phyloP scores from a whole-genome alignment of 2,113 vertebrate species.

The Alaudala cheleensis region DNA sequence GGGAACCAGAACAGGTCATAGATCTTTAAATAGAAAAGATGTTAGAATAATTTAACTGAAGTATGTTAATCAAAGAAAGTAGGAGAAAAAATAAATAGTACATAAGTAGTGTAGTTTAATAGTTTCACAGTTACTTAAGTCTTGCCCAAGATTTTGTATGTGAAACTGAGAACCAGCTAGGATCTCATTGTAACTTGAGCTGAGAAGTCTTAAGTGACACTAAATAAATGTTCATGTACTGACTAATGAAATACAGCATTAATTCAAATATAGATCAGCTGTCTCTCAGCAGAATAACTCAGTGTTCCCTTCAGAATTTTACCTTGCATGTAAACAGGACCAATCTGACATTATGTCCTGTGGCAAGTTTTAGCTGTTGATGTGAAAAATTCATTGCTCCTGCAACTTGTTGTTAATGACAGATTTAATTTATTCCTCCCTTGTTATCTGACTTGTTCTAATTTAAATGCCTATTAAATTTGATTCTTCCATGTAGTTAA shows the following conservation, averaged over 20 bases:
- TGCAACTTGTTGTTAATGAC: background rate
- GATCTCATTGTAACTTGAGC: background rate
- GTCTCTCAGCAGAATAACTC: background rate
- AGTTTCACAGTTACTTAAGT: background rate
- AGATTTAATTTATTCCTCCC: background rate
- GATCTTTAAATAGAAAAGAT: background rate
- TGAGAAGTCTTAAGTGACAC: background rate
- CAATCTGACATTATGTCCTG: background rate
- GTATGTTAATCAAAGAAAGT: background rate
- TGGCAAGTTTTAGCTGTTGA: background rate
- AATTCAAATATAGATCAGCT: background rate
- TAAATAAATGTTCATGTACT: background rate
- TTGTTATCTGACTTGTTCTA: background rate
- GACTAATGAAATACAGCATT: background rate
- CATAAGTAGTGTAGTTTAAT: background rate
- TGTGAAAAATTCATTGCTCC: background rate
- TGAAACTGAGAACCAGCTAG: background rate
- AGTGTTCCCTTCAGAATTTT: background rate
- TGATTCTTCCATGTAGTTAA: background rate
- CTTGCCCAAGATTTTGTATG: background rate
- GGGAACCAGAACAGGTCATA: background rate
- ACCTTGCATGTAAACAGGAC: background rate
- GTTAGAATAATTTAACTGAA: background rate
- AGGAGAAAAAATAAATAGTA: background rate
- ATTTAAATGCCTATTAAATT: background rate